Conservation (phyloP, 2,797 vertebrate species). For the Neosilurus hyrtlii region DNA sequence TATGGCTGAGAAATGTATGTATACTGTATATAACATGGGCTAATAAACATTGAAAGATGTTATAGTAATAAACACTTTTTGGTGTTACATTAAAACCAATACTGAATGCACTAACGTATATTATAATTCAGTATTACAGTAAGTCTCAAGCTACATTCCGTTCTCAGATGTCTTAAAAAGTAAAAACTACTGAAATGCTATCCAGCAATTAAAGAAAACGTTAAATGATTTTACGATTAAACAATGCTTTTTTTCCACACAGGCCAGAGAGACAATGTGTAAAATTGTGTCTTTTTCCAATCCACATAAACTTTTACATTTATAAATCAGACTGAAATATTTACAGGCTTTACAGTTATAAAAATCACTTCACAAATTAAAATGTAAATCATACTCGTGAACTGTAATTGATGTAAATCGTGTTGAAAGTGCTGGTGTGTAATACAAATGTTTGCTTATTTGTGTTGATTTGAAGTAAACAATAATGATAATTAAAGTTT, state of each 20-base stretch:
- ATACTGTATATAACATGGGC: background rate
- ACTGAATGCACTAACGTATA: background rate
- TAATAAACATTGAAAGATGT: background rate
- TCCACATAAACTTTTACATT: background rate
- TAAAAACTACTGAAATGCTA: background rate
- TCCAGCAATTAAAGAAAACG: background rate
- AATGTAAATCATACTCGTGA: background rate
- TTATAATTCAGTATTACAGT: background rate
- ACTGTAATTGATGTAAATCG: background rate
- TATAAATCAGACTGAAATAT: background rate
- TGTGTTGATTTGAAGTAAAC: background rate
- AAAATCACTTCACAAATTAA: background rate
- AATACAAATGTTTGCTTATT: slow-evolving; percentile 21
- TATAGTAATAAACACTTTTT: background rate
- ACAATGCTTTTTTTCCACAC: background rate
- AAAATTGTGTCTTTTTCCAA: background rate
- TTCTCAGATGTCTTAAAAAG: background rate
- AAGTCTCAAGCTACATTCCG: background rate
- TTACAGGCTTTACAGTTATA: background rate
- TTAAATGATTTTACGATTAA: background rate
- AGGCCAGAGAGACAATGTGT: background rate
- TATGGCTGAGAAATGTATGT: no score
- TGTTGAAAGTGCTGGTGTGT: slow-evolving; percentile 2
- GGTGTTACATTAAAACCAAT: background rate
- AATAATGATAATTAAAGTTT: background rate